Percentiles rank a stretch among this genome's conserved stretches.
Conservation (phyloP, 2,888 invertebrate genomes). For the Lamellibrachia columna region DNA sequence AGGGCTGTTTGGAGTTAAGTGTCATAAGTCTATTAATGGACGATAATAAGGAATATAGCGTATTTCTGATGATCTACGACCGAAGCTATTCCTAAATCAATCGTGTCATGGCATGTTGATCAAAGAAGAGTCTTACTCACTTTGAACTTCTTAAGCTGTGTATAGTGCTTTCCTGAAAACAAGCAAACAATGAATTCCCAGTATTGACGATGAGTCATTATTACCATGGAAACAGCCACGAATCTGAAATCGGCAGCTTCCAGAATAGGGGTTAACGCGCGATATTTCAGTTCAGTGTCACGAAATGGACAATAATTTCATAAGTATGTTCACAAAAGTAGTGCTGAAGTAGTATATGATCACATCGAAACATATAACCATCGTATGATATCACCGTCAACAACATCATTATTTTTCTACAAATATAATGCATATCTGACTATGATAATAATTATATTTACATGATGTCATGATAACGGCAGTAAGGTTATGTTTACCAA, state of each 20-base stretch:
- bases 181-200: neutral
- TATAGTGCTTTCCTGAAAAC: slow-evolving; percentile 16
- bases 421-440: neutral
- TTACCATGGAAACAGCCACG: neutral
- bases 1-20: neutral
- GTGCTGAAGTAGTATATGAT: neutral
- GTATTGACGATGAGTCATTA: slow-evolving; percentile 12
- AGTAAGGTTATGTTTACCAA: neutral
- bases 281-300: neutral
- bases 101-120: neutral
- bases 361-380: neutral
- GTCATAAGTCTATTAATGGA: neutral
- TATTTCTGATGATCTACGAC: neutral
- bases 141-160: neutral
- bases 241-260: neutral
- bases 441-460: neutral
- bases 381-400: neutral
- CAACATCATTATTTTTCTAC: neutral
- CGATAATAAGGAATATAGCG: neutral
- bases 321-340: neutral
- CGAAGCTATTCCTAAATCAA: neutral
- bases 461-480: neutral
- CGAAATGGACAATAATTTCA: neutral
- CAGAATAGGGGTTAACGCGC: neutral
- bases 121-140: neutral